These are phyloP conservation scores for Trichonephila clavata DNA, from an alignment of 1,140 invertebrate species.

Conservation along the genomic window DNA sequence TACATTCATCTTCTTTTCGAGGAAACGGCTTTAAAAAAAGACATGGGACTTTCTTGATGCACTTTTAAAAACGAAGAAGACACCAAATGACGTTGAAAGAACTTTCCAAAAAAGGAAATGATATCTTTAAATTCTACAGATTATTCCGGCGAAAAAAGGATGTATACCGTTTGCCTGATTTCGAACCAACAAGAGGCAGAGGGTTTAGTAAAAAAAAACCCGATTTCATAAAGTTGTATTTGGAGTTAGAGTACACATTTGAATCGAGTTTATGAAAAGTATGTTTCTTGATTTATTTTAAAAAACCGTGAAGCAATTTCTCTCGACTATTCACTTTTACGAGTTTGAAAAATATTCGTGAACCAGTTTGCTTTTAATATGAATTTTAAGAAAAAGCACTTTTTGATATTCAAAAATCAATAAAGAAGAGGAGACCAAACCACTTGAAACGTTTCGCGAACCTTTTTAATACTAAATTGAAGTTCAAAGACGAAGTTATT, in stretches of 20 bases:
- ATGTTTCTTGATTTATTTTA: neutral
- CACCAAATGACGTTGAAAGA: slow-evolving; percentile 14
- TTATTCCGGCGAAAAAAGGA: neutral
- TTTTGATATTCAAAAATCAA: no score
- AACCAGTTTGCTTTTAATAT: neutral
- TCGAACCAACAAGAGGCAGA: neutral
- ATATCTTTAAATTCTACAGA: neutral
- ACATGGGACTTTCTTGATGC: neutral
- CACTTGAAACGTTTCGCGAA: no score
- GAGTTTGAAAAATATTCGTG: neutral
- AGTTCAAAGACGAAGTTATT: no score
- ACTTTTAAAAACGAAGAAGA: neutral
- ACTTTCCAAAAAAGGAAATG: slow-evolving; percentile 18
- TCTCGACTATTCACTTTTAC: neutral
- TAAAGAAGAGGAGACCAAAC: no score
- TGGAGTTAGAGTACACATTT: neutral
- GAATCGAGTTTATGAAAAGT: neutral
- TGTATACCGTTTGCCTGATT: neutral
- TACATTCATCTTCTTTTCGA: neutral
- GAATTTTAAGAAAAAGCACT: neutral
- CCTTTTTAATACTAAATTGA: no score
- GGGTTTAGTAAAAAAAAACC: neutral
- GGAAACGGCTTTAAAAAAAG: neutral
- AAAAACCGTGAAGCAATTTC: no score
- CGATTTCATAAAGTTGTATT: slow-evolving; percentile 8